A percentile compares a stretch with the other conserved stretches of the same genome.
These are phyloP conservation scores for Phaetusa simplex DNA, from an alignment of 2,113 vertebrate species.

Conservation along the genomic window DNA sequence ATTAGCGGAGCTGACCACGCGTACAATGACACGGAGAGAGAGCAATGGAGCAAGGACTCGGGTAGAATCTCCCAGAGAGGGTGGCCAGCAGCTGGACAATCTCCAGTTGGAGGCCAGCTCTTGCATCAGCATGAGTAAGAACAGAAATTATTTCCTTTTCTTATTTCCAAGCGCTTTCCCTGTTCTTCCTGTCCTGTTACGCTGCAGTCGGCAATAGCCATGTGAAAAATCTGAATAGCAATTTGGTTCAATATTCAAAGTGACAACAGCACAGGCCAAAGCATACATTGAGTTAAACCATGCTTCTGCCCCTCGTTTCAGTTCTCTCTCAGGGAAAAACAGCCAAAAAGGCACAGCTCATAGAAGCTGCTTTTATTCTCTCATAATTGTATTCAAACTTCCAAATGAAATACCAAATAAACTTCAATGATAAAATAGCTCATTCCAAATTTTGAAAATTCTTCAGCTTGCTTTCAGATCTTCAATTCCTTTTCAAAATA, in stretches of 20 bases:
- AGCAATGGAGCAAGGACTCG: not conserved
- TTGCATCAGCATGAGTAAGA: not conserved
- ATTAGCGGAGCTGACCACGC: rapidly evolving
- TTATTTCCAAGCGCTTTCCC: not conserved
- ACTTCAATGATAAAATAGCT: not conserved
- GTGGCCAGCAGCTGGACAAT: not conserved
- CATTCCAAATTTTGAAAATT: not conserved
- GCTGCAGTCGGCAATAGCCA: not conserved
- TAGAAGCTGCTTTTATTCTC: not conserved
- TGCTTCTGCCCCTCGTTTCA: not conserved
- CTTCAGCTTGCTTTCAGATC: not conserved
- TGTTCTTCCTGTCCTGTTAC: not conserved
- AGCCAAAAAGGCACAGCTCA: not conserved
- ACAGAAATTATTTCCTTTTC: not conserved
- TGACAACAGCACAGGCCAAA: not conserved
- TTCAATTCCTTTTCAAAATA: not conserved
- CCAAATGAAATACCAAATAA: not conserved
- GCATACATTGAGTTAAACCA: not conserved
- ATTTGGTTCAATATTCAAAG: not conserved
- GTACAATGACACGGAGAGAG: not conserved
- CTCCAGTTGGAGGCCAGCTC: not conserved
- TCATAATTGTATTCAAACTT: not conserved
- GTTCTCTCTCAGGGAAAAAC: not conserved
- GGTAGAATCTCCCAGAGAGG: not conserved
- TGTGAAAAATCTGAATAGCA: not conserved